phyloP scores from a whole-genome alignment of 2,888 invertebrate species.

The Zygaena filipendulae region DNA sequence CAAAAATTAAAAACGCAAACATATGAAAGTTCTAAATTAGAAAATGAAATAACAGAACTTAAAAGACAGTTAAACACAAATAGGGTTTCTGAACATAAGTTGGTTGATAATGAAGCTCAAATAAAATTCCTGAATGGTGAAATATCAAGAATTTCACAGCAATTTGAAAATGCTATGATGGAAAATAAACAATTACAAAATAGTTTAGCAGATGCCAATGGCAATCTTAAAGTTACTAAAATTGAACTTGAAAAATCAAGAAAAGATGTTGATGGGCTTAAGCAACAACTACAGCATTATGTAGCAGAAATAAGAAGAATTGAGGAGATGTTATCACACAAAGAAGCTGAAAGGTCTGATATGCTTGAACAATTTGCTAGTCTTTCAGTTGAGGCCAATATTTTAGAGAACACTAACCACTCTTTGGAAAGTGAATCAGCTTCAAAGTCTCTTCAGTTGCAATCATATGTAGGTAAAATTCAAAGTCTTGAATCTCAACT shows the following conservation, averaged over 20 bases:
- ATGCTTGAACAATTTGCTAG: constrained; percentile 84
- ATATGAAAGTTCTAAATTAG: constrained; percentile 61
- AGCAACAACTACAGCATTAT: constrained; percentile 82
- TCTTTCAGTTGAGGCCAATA: constrained; percentile 80
- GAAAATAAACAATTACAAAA: constrained; percentile 81
- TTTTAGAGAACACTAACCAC: constrained; percentile 82
- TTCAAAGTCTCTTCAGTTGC: constrained; percentile 71
- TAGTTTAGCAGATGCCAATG: constrained; percentile 73
- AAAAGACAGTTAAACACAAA: constrained; percentile 60
- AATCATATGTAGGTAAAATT: constrained; percentile 57
- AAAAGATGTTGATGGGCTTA: constrained; percentile 78
- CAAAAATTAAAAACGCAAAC: constrained; percentile 72
- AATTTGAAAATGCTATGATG: constrained; percentile 68
- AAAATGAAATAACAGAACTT: constrained; percentile 64
- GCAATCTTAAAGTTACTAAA: constrained; percentile 70
- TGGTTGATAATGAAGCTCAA: constrained; percentile 62
- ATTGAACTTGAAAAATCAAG: constrained; percentile 76
- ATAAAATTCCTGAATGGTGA: constrained; percentile 69
- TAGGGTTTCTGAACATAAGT: constrained; percentile 55
- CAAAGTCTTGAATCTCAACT: constrained; percentile 73
- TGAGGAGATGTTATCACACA: constrained; percentile 77
- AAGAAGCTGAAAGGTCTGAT: constrained; percentile 83
- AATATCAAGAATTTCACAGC: constrained; percentile 61
- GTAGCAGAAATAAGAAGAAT: constrained; percentile 83
- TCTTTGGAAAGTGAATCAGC: constrained; percentile 81